phyloP scores from a whole-genome alignment of 1,140 invertebrate genomes.

The Brachionus sp. region DNA sequence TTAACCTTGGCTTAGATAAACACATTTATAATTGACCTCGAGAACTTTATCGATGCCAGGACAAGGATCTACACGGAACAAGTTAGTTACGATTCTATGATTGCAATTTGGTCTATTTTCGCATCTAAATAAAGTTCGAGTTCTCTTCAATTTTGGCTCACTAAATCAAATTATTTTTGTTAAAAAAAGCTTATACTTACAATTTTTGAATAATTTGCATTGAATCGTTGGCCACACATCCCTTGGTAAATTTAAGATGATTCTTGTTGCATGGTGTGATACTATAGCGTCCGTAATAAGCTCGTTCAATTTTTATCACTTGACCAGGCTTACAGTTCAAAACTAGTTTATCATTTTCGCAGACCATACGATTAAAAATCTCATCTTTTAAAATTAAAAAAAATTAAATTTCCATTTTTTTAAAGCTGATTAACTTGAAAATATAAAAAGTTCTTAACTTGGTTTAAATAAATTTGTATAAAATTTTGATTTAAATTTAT shows the following conservation, averaged over 20 bases:
- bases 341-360: conserved; percentile 24
- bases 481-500: no score
- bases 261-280: conserved; percentile 45
- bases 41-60: conserved; percentile 23
- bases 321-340: background rate
- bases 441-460: no score
- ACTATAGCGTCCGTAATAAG: conserved; percentile 38
- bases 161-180: background rate
- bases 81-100: background rate
- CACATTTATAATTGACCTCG: conserved; percentile 31
- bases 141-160: conserved; percentile 33
- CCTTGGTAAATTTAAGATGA: conserved; percentile 25
- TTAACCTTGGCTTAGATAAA: conserved; percentile 11
- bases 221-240: conserved; percentile 20
- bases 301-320: conserved; percentile 30
- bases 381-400: background rate
- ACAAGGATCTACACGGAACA: background rate
- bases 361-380: conserved; percentile 20
- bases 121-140: conserved; percentile 7
- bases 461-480: no score
- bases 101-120: conserved; percentile 1
- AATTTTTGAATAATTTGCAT: conserved; percentile 28
- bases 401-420: no score
- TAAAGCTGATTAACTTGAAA: no score
- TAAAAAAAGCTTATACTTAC: conserved; percentile 5